These are phyloP conservation scores for Rana temporaria DNA, from an alignment of 2,113 vertebrate species.

Conservation along the genomic window DNA sequence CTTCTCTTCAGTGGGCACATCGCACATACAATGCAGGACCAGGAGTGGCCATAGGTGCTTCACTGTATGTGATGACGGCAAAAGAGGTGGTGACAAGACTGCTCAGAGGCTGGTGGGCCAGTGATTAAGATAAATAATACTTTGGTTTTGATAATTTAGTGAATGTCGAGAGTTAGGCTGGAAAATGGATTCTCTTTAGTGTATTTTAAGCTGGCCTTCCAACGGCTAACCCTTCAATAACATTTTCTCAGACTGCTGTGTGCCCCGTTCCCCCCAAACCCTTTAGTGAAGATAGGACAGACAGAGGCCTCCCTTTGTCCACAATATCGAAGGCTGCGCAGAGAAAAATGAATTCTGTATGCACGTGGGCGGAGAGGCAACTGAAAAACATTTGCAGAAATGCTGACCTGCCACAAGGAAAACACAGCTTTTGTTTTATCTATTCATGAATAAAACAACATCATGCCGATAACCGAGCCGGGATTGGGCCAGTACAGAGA, in stretches of 20 bases:
- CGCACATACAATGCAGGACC: too few relatives aligned
- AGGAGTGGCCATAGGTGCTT: too few relatives aligned
- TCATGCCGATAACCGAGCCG: not conserved
- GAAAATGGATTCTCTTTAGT: too few relatives aligned
- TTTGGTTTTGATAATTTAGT: too few relatives aligned
- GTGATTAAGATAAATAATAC: too few relatives aligned
- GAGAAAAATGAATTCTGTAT: slow-evolving; percentile 28
- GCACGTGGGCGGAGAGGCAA: slow-evolving; percentile 21
- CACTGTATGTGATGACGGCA: too few relatives aligned
- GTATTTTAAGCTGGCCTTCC: too few relatives aligned
- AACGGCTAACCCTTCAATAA: slow-evolving; percentile 12
- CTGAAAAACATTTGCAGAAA: slow-evolving; percentile 40
- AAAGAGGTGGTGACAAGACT: too few relatives aligned
- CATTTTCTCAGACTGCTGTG: not conserved
- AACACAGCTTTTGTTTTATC: slow-evolving; percentile 8
- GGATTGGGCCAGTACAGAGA: not conserved
- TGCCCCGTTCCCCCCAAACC: not conserved
- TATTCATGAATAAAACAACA: slow-evolving; percentile 44
- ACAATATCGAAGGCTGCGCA: not conserved
- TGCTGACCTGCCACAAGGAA: slow-evolving; percentile 38
- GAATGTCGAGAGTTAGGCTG: too few relatives aligned
- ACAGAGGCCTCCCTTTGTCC: slow-evolving; percentile 35
- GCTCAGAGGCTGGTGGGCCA: too few relatives aligned
- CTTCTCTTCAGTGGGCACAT: too few relatives aligned
- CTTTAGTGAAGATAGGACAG: not conserved